phyloP scores from a whole-genome alignment of 1,140 invertebrate genomes.

The Eueides isabella region DNA sequence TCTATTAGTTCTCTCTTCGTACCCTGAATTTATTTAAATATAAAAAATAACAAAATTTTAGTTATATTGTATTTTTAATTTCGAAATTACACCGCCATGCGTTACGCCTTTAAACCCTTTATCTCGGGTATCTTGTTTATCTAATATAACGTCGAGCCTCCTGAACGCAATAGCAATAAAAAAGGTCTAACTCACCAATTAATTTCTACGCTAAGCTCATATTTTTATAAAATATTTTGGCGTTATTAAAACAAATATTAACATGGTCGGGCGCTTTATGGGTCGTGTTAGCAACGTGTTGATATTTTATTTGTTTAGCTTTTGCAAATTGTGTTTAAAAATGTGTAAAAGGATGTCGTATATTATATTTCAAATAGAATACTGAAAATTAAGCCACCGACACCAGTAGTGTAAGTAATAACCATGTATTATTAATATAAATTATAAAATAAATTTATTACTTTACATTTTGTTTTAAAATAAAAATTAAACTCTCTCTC shows the following conservation, averaged over 20 bases:
- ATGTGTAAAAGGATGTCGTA: not conserved
- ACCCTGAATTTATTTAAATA: not conserved
- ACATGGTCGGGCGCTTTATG: conserved; percentile 56
- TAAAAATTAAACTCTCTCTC: too few species aligned
- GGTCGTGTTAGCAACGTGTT: conserved; percentile 64
- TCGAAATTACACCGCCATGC: conserved; percentile 68
- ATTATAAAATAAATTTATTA: not conserved
- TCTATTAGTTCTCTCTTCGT: too few species aligned
- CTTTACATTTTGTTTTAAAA: too few species aligned
- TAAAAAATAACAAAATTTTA: not conserved
- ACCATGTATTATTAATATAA: not conserved
- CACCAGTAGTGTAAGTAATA: not conserved
- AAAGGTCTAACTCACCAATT: conserved; percentile 69
- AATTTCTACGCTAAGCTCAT: conserved; percentile 61
- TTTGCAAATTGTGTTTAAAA: not conserved
- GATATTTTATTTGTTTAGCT: conserved; percentile 72
- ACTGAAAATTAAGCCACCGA: not conserved
- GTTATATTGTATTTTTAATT: conserved; percentile 57
- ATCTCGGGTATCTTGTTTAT: conserved; percentile 55
- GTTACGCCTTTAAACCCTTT: conserved; percentile 61
- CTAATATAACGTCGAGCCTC: conserved; percentile 55
- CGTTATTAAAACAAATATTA: conserved; percentile 75
- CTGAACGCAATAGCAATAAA: conserved; percentile 53
- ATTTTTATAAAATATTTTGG: conserved; percentile 72
- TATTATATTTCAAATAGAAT: conserved; percentile 4